Conservation (phyloP, 2,113 vertebrate genomes). For the Macrotis lagotis region DNA sequence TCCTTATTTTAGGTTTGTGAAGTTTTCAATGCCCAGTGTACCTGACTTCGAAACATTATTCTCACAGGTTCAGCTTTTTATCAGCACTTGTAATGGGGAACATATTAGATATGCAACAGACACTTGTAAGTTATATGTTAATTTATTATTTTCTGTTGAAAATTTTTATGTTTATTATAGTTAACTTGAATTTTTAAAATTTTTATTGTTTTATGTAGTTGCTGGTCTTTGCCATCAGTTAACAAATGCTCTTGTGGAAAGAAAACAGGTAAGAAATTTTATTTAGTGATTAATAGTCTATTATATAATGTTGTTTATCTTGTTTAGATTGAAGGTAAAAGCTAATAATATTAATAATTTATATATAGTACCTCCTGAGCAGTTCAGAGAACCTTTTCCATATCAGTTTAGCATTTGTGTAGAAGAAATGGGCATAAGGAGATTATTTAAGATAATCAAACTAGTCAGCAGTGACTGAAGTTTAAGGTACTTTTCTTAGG, state of each 20-base stretch:
- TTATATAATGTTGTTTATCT: not conserved
- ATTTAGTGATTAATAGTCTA: constrained; percentile 30
- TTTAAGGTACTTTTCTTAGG: not conserved
- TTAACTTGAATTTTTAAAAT: constrained; percentile 52
- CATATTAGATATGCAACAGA: constrained; percentile 99
- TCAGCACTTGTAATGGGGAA: constrained; percentile 98
- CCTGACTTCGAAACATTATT: constrained; percentile 99
- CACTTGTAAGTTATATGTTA: constrained; percentile 91
- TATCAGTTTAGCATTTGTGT: not conserved
- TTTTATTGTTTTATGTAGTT: constrained; percentile 85
- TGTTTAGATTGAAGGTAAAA: constrained; percentile 4
- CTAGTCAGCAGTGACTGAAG: not conserved
- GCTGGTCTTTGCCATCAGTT: constrained; percentile 99
- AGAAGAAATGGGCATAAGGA: not conserved
- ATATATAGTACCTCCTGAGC: not conserved
- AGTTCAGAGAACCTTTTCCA: not conserved
- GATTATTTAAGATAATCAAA: not conserved
- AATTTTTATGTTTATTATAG: constrained; percentile 18
- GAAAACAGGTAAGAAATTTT: constrained; percentile 93
- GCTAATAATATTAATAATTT: not conserved
- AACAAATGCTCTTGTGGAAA: constrained; percentile 98
- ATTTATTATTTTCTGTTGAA: not conserved
- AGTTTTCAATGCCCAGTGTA: constrained; percentile 99
- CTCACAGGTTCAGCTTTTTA: constrained; percentile 99
- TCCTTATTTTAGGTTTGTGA: constrained; percentile 92